Conservation (phyloP, 2,797 vertebrate species). For the Neosilurus hyrtlii region DNA sequence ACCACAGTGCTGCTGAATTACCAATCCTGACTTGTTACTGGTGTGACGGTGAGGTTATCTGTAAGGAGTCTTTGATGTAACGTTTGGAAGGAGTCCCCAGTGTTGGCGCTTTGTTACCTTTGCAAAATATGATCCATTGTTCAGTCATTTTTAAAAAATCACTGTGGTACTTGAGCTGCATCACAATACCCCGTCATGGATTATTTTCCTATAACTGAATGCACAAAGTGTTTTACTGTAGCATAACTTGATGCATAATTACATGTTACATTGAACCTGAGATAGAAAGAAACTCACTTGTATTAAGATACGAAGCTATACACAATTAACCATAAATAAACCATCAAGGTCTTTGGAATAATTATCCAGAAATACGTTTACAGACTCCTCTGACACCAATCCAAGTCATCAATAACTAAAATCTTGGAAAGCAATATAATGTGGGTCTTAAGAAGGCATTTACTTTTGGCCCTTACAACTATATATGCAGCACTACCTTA, state of each 20-base stretch:
- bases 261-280: neutral
- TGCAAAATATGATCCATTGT: too few relatives aligned
- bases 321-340: neutral
- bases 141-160: too few relatives aligned
- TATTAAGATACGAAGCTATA: neutral
- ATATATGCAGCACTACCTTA: neutral
- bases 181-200: neutral
- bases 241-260: neutral
- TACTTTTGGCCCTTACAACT: neutral
- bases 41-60: too few relatives aligned
- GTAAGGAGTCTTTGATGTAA: neutral
- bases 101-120: neutral
- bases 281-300: neutral
- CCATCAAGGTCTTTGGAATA: neutral
- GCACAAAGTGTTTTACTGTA: neutral
- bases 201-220: neutral
- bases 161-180: neutral
- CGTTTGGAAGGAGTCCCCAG: neutral
- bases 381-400: neutral
- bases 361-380: neutral
- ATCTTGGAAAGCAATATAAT: neutral
- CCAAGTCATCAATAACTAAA: neutral
- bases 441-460: neutral
- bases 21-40: neutral
- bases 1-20: neutral